A percentile compares a stretch with the other conserved stretches of the same genome.
Evolutionary conservation across 2,797 vertebrate species (phyloP).

Genomic region (Peromyscus aztecus): DNA sequence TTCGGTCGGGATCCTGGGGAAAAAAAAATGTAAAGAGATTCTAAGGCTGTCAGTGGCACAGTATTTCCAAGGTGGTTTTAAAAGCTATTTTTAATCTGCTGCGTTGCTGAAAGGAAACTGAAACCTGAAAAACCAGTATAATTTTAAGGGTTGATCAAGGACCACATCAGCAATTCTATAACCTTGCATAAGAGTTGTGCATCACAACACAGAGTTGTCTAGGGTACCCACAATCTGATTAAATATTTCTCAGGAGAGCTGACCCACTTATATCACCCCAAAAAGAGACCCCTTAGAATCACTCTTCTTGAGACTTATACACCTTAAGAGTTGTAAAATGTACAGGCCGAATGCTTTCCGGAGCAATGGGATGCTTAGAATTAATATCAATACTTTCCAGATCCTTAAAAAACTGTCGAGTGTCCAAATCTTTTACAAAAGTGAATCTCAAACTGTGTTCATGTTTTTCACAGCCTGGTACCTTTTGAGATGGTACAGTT

Average conservation of each 20-base stretch:
- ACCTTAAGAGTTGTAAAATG: not conserved
- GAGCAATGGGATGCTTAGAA: conserved; percentile 45
- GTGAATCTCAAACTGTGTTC: conserved; percentile 67
- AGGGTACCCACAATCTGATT: not conserved
- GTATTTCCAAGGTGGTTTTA: conserved; percentile 60
- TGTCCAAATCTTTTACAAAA: conserved; percentile 66
- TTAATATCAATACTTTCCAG: conserved; percentile 58
- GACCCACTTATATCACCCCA: not conserved
- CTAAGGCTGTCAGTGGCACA: not conserved
- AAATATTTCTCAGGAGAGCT: not conserved
- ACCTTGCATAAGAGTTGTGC: not conserved
- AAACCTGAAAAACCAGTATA: not conserved
- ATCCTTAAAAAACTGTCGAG: conserved; percentile 58
- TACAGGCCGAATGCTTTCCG: not conserved
- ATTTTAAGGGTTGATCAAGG: conserved; percentile 33
- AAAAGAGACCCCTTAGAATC: not conserved
- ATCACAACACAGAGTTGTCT: not conserved
- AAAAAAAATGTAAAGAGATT: conserved; percentile 39
- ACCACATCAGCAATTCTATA: not conserved
- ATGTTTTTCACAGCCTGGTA: conserved; percentile 65
- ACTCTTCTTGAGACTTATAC: not conserved
- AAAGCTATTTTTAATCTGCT: conserved; percentile 65
- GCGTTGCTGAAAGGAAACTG: conserved; percentile 21
- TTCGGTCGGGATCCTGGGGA: not conserved
- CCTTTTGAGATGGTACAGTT: conserved; percentile 63